A percentile compares a stretch with the other conserved stretches of the same genome.
Evolutionary conservation across 2,888 invertebrate genomes (phyloP).

Genomic region (Tachina grossa): DNA sequence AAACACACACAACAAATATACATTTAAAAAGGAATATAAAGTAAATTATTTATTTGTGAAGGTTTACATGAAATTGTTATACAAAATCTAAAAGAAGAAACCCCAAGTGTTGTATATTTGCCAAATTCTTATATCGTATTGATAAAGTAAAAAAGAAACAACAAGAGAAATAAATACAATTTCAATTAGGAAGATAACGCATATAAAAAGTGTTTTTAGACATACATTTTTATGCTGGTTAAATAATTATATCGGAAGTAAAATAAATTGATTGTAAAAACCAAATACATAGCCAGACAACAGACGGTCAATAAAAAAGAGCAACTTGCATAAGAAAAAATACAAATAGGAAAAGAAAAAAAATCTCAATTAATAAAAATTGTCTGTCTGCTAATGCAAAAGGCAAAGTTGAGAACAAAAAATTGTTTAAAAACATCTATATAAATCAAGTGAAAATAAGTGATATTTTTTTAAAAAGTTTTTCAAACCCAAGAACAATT

Average conservation of each 20-base stretch:
- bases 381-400: conserved; percentile 42
- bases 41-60: conserved; percentile 69
- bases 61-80: conserved; percentile 65
- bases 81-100: conserved; percentile 36
- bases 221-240: conserved; percentile 21
- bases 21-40: conserved; percentile 66
- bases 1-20: conserved; percentile 44
- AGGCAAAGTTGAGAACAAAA: neutral
- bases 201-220: conserved; percentile 24
- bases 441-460: conserved; percentile 62
- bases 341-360: conserved; percentile 2
- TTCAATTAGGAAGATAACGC: conserved; percentile 16
- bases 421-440: neutral
- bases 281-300: conserved; percentile 48
- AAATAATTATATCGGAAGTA: conserved; percentile 24
- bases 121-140: conserved; percentile 52
- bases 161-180: conserved; percentile 24
- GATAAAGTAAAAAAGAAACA: conserved; percentile 29
- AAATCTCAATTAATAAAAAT: conserved; percentile 34
- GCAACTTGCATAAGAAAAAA: conserved; percentile 29
- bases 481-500: conserved; percentile 34
- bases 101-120: conserved; percentile 62
- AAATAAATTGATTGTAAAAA: conserved; percentile 35
- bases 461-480: conserved; percentile 59
- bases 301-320: conserved; percentile 42